phyloP scores from a whole-genome alignment of 92 coral and sea anemone genomes.

The Palythoa caribaeorum region DNA sequence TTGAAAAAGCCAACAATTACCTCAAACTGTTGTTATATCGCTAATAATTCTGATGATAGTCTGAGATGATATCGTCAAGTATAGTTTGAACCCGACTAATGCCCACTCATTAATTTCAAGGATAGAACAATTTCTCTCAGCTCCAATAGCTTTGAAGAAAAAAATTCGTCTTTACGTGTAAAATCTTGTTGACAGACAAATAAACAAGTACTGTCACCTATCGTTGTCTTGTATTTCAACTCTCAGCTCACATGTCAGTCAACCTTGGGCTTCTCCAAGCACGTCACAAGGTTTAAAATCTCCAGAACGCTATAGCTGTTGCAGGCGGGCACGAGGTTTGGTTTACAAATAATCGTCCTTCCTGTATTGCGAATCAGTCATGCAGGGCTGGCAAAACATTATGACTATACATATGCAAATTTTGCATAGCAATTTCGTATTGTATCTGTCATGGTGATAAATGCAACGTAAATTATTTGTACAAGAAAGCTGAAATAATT shows the following conservation, averaged over 20 bases:
- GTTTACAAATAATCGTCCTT: conserved; percentile 36
- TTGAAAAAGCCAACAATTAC: not conserved
- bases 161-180: conserved; percentile 30
- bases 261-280: not conserved
- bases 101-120: not conserved
- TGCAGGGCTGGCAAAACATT: conserved; percentile 18
- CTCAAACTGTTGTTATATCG: not conserved
- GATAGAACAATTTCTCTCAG: conserved; percentile 4
- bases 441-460: conserved; percentile 40
- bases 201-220: not conserved
- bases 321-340: conserved; percentile 41
- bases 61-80: not conserved
- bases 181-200: conserved; percentile 42
- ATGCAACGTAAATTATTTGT: conserved; percentile 45
- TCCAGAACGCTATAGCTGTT: conserved; percentile 13
- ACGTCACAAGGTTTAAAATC: conserved; percentile 22
- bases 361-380: conserved; percentile 37
- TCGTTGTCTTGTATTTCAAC: conserved; percentile 1
- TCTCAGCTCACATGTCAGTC: conserved; percentile 17
- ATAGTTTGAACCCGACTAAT: conserved; percentile 1
- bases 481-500: conserved; percentile 43
- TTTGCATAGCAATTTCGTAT: conserved; percentile 25
- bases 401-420: conserved; percentile 47
- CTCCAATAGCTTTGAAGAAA: not conserved
- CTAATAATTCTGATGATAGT: not conserved